A percentile compares a stretch with the other conserved stretches of the same genome.
Conservation (phyloP, 2,797 vertebrate genomes). For the Uromys caudimaculatus region DNA sequence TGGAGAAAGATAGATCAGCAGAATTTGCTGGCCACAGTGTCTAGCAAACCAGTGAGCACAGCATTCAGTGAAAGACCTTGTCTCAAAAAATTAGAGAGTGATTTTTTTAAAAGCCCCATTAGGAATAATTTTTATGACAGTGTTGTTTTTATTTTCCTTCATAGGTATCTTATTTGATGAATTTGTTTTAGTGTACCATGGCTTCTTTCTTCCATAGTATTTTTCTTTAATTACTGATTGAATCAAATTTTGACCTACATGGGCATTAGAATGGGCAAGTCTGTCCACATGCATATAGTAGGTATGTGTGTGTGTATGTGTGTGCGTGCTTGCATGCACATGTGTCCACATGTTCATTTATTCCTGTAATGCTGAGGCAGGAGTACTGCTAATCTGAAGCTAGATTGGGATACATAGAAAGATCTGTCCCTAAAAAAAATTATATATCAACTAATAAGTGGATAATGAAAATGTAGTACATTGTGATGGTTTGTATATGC, state of each 20-base stretch:
- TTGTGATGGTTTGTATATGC: too few relatives aligned
- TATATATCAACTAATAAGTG: neutral
- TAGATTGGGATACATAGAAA: neutral
- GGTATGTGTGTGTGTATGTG: neutral
- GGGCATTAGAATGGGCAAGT: neutral
- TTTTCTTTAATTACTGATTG: too few relatives aligned
- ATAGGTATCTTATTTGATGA: too few relatives aligned
- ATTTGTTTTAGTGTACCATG: too few relatives aligned
- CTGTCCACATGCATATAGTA: neutral
- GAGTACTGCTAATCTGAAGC: neutral
- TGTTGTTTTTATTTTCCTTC: too few relatives aligned
- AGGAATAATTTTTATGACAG: too few relatives aligned
- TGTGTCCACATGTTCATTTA: neutral
- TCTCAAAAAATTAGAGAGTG: neutral
- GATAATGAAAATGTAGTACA: too few relatives aligned
- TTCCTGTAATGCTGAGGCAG: neutral
- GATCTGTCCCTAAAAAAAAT: neutral
- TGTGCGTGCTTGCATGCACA: neutral
- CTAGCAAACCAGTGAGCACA: neutral
- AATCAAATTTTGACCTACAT: neutral
- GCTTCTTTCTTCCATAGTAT: too few relatives aligned
- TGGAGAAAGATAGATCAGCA: neutral
- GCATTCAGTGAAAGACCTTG: neutral
- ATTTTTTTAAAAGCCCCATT: neutral
- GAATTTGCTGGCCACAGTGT: neutral